phyloP scores from a whole-genome alignment of 2,888 invertebrate genomes.

The Xanthia togata region DNA sequence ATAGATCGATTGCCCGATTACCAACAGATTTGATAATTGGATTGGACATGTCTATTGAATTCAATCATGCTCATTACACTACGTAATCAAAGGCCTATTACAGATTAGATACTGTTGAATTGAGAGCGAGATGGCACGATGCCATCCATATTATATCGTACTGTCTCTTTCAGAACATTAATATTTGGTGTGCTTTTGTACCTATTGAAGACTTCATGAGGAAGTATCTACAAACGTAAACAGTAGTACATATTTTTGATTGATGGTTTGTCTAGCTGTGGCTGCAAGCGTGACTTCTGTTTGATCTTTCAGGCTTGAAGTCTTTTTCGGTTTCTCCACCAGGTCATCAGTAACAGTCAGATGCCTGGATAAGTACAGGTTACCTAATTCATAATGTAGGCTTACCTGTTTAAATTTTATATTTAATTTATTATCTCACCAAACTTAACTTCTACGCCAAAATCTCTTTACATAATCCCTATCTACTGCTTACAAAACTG shows the following conservation, averaged over 20 bases:
- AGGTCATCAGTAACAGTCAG: too few species aligned
- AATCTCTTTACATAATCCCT: neutral
- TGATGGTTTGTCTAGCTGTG: too few species aligned
- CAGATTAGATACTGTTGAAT: neutral
- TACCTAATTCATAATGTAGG: too few species aligned
- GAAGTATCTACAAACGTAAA: neutral
- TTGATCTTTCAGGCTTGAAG: too few species aligned
- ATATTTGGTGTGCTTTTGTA: neutral
- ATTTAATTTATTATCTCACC: neutral
- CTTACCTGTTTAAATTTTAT: too few species aligned
- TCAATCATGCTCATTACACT: conserved; percentile 26
- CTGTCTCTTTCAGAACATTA: neutral
- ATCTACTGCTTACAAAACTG: conserved; percentile 4
- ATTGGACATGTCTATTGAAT: conserved; percentile 38
- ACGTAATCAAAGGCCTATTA: conserved; percentile 37
- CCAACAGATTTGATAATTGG: neutral
- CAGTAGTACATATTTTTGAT: too few species aligned
- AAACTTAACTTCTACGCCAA: neutral
- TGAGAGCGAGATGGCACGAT: neutral
- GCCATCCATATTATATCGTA: neutral
- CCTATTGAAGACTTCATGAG: neutral
- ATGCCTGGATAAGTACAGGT: too few species aligned
- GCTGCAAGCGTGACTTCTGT: too few species aligned
- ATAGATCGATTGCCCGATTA: conserved; percentile 33
- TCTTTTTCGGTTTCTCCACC: too few species aligned